Evolutionary conservation across 2,797 vertebrate genomes (phyloP).

Genomic region (Sternarchorhynchus goeldii): DNA sequence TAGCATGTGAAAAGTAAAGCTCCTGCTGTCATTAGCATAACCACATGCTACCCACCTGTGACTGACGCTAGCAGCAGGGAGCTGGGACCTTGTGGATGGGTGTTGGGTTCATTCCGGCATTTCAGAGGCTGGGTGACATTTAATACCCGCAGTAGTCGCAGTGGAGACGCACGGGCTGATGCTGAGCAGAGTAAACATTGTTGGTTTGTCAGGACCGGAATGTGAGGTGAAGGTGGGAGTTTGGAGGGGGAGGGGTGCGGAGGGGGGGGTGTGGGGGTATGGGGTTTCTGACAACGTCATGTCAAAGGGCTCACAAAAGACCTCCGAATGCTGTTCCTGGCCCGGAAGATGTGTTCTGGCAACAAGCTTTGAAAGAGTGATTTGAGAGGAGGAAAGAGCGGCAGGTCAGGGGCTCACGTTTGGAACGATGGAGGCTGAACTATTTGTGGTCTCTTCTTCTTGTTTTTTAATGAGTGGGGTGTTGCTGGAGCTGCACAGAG

Average conservation of each 20-base stretch:
- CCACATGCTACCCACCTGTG: background rate
- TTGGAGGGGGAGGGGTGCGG: background rate
- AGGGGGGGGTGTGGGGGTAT: too few species aligned
- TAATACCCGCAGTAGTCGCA: background rate
- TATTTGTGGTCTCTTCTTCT: background rate
- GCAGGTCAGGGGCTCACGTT: background rate
- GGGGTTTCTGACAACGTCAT: background rate
- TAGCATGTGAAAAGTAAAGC: background rate
- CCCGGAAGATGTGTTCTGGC: background rate
- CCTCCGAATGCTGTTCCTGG: conserved; percentile 16
- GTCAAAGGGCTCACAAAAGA: conserved; percentile 16
- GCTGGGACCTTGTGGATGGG: background rate
- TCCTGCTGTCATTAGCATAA: background rate
- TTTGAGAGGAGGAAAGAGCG: background rate
- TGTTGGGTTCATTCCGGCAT: background rate
- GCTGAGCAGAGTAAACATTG: conserved; percentile 23
- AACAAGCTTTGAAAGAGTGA: background rate
- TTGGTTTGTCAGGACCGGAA: background rate
- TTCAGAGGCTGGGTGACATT: background rate
- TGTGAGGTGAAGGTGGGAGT: background rate
- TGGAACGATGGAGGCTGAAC: conserved; percentile 26
- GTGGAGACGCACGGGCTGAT: conserved; percentile 1
- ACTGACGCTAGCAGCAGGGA: background rate
- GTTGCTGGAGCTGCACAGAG: background rate
- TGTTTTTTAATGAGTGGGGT: background rate